phyloP scores from a whole-genome alignment of 2,888 invertebrate genomes.

The Caenorhabditis sp. region DNA sequence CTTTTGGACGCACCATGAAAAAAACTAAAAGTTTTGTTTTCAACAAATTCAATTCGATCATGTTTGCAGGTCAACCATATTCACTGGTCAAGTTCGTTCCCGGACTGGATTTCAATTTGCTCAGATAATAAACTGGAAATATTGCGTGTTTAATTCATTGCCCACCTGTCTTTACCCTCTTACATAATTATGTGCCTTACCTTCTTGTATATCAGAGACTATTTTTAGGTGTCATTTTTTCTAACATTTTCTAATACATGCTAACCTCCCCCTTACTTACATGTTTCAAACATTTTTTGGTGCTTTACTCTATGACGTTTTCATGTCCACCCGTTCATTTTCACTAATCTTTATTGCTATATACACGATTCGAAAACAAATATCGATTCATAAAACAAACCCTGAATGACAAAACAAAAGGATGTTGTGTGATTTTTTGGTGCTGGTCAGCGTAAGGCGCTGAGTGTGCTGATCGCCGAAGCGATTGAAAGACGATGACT shows the following conservation, averaged over 20 bases:
- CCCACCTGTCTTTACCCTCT: background rate
- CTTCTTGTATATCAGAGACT: background rate
- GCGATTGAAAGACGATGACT: constrained; percentile 49
- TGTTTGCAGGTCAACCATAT: constrained; percentile 64
- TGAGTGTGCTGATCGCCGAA: constrained; percentile 49
- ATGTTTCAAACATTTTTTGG: background rate
- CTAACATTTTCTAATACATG: background rate
- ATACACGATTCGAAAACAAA: background rate
- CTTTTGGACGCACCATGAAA: no score
- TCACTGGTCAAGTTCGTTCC: constrained; percentile 80
- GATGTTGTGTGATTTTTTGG: background rate
- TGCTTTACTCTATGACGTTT: background rate
- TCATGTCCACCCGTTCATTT: no score
- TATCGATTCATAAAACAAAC: background rate
- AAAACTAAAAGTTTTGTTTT: no score
- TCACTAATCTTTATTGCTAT: no score
- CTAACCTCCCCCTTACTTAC: background rate
- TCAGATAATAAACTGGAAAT: constrained; percentile 97
- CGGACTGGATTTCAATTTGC: constrained; percentile 99
- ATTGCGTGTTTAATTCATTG: constrained; percentile 87
- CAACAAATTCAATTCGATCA: background rate
- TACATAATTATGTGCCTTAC: background rate
- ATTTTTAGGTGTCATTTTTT: constrained; percentile 1
- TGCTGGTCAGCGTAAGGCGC: constrained; percentile 32
- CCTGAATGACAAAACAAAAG: background rate